Base-by-base conservation (phyloP, 2,888 invertebrate species). In the Malthinus flaveolus region DNA sequence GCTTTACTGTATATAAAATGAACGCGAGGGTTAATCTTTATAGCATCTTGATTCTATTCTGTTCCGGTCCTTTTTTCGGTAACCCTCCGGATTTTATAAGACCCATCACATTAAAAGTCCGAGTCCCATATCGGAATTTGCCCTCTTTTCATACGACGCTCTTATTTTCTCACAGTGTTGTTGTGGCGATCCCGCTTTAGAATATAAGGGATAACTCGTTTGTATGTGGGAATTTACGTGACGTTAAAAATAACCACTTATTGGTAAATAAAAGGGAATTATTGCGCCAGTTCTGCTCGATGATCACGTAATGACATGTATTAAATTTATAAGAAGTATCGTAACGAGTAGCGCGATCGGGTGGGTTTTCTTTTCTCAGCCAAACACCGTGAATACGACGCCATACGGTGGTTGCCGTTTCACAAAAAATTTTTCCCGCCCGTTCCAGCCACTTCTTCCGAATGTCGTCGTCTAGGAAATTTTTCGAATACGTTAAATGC, bases 51-150 rank as follows among this genome's bases (percentile, higher is more conserved):
- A 57, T 57, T 60, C 58, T 56, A 60, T 60, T 49, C 52, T 44
- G 60, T 64, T 66, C 64, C 66, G 66, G 66, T 64, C 59, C 46
- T 63, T 60, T 65, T 53, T 55, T 59, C 23, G 23, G 23, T 56
- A 63, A 59, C 63, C 62, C 61, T 59, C 50, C 48, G 37, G 34
- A 36, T 57, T 53, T 44, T 42, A n/a, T n/a, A 44, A 23, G 32
- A 49, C 49, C 58, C 51, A 52, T 55, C 59, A 56, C 53, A 54
- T 61, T 62, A 62, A 54, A 49, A 57, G 33, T 31, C 23, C 12
- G 44, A 54, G 65, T 55, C 66, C 66, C 66, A 48, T 60, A 63
- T 63, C 59, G 66, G 66, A 65, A 66, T 66, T 63, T 42, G 60
- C 39, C 57, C 44, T 49, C 60, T 60, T 56, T 39, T 12, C 2